These are phyloP conservation scores for Lampropteryx suffumata DNA, from an alignment of 2,888 invertebrate genomes.

Conservation along the genomic window DNA sequence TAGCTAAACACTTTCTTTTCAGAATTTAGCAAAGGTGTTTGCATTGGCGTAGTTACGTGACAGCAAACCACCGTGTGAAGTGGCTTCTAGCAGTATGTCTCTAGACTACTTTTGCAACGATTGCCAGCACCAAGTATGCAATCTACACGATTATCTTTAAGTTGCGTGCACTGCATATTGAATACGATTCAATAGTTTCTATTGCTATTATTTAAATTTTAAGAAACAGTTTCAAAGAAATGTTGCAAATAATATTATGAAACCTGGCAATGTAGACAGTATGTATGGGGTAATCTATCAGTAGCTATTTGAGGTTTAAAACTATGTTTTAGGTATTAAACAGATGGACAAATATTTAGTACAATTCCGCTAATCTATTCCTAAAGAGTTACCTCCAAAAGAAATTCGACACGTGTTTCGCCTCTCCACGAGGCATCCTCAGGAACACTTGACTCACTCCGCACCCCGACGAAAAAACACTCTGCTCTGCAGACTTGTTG, in stretches of 20 bases:
- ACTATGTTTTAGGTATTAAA: no score
- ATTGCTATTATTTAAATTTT: slow-evolving; percentile 1
- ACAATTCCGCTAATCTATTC: no score
- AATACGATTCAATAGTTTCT: slow-evolving; percentile 5
- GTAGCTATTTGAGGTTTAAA: neutral
- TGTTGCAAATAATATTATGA: neutral
- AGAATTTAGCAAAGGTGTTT: slow-evolving; percentile 8
- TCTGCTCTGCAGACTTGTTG: no score
- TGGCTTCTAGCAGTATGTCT: slow-evolving; percentile 10
- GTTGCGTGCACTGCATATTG: slow-evolving; percentile 8
- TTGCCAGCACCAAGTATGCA: slow-evolving; percentile 19
- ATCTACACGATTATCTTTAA: slow-evolving; percentile 18
- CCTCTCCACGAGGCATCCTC: no score
- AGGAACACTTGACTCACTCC: no score
- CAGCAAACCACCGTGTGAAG: slow-evolving; percentile 22
- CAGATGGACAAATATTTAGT: no score
- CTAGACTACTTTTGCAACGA: slow-evolving; percentile 24
- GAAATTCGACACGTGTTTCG: no score
- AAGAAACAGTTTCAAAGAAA: slow-evolving; percentile 3
- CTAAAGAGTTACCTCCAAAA: no score
- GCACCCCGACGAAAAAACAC: no score
- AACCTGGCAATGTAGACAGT: neutral
- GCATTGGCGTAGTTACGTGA: slow-evolving; percentile 21
- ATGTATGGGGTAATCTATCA: neutral
- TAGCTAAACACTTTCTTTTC: neutral